These are phyloP conservation scores for Apodemus sylvaticus DNA, from an alignment of 2,113 vertebrate species.

Conservation along the genomic window DNA sequence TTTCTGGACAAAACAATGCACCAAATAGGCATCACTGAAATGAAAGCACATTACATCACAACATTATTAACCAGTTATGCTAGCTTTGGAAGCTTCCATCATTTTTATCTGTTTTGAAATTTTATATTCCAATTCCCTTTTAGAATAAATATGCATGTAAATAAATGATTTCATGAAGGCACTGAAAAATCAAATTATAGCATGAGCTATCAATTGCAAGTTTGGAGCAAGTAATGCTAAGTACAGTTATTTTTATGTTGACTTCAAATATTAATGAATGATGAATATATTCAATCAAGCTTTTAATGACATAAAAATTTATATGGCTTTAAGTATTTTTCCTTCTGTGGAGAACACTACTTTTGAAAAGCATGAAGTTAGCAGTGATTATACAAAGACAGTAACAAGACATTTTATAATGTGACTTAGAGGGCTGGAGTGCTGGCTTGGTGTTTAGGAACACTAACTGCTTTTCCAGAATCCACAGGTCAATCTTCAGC, in stretches of 20 bases:
- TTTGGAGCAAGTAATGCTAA: neutral
- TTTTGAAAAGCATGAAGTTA: neutral
- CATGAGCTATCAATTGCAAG: neutral
- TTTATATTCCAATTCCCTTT: neutral
- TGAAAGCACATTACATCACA: neutral
- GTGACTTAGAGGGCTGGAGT: neutral
- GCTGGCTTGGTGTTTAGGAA: neutral
- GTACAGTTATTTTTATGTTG: neutral
- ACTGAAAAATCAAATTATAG: slow-evolving; percentile 7
- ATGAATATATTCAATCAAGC: slow-evolving; percentile 6
- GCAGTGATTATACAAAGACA: neutral
- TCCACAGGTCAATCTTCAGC: neutral
- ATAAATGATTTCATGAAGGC: neutral
- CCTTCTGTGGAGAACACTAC: neutral
- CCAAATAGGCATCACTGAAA: neutral
- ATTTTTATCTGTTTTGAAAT: neutral
- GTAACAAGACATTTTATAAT: slow-evolving; percentile 3
- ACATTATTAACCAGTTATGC: neutral
- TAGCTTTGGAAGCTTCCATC: neutral
- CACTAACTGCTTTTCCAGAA: neutral
- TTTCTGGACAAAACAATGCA: neutral
- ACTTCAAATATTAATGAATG: neutral
- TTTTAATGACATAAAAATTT: slow-evolving; percentile 20
- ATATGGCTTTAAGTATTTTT: neutral
- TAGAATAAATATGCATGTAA: neutral